Evolutionary conservation across 1,140 invertebrate species (phyloP).

Genomic region (Drosophila grimshawi): DNA sequence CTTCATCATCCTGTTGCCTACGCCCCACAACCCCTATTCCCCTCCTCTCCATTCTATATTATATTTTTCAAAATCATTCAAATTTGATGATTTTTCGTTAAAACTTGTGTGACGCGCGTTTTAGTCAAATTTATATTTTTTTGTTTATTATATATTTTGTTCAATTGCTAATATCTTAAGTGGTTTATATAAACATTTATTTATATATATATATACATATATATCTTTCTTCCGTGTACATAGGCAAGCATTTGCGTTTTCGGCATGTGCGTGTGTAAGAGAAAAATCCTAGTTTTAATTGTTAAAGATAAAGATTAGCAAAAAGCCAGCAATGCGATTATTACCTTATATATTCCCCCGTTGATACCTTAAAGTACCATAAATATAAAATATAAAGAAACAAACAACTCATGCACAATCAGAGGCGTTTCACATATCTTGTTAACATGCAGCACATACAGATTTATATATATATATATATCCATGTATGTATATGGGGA

Average conservation of each 20-base stretch:
- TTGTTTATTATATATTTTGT: not conserved
- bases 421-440: conserved; percentile 13
- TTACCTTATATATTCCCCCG: conserved; percentile 39
- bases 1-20: not conserved
- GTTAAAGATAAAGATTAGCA: conserved; percentile 64
- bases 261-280: conserved; percentile 27
- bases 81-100: not conserved
- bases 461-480: too few relatives aligned
- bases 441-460: too few relatives aligned
- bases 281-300: conserved; percentile 73
- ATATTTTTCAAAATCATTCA: not conserved
- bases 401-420: conserved; percentile 44
- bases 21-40: not conserved
- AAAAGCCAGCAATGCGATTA: conserved; percentile 8
- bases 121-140: conserved; percentile 1
- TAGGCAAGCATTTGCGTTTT: conserved; percentile 38
- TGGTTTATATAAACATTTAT: conserved; percentile 20
- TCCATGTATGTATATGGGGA: not conserved
- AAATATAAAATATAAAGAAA: conserved; percentile 55
- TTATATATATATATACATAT: conserved; percentile 12
- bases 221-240: conserved; percentile 40
- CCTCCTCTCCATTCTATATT: too few relatives aligned
- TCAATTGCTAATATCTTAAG: conserved; percentile 23
- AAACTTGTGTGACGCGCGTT: not conserved
- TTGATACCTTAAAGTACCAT: conserved; percentile 45